Evolutionary conservation across 2,888 invertebrate genomes (phyloP), one percentile per base, ranked within the genome.

Genomic region (Nebria brevicollis): DNA sequence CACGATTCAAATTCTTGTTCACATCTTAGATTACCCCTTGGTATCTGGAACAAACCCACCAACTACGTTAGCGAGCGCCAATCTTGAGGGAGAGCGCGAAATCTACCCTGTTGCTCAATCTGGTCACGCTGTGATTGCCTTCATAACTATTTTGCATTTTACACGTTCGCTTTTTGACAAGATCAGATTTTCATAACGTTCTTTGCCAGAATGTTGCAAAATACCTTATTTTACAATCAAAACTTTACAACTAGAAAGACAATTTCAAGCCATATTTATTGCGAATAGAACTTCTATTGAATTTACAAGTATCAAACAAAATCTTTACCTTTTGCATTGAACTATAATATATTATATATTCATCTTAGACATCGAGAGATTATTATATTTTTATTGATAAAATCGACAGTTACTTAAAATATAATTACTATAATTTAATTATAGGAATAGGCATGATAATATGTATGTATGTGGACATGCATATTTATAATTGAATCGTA

Each of bases 41-140:
- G 15, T 70, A 25, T 13, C 5, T 15, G 7, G 70, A 20, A 25
- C 26, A 70, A n/a, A 7, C 66, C 66, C 2, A n/a, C 15, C 25
- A 25, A 15, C 70, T 34, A 54, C 54, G 54, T 54, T 11, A 8
- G 54, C 54, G 34, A 8, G 7, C 54, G 34, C 25, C 70, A 26
- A 26, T 70, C 26, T 70, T 26, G 34, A 26, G 25, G 25, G 66
- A 66, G 77, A 64, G 70, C 34, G 43, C 43, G n/a, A 70, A 64
- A 78, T 72, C 72, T 42, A 26, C 42, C 11, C 34, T 34, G 34
- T 78, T 78, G 72, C 78, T 34, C 78, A 42, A 72, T 72, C 78
- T 72, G 78, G 78, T 78, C 78, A 78, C 78, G 78, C 65, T 66
- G 73, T 78, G 78, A 78, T 78, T 72, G 70, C 54, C 54, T 54